Conservation (phyloP, 1,140 invertebrate species). For the Megalopta genalis region DNA sequence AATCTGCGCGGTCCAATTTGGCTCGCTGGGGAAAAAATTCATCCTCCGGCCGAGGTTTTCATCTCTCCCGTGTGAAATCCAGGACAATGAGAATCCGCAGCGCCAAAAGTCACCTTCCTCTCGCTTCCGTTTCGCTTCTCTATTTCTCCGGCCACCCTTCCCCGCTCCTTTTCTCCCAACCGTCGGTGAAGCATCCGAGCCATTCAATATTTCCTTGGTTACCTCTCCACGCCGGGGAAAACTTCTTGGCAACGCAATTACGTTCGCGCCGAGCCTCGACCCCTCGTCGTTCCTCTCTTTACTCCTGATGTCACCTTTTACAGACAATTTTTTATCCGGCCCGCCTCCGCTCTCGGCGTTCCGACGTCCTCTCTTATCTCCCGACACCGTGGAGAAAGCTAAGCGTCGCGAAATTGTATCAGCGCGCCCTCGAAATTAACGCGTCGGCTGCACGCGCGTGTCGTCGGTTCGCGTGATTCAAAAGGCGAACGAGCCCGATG, state of each 20-base stretch:
- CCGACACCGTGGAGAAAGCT: conserved; percentile 8
- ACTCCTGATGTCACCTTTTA: conserved; percentile 23
- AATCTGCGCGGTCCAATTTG: conserved; percentile 64
- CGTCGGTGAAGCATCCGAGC: conserved; percentile 60
- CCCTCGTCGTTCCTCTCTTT: conserved; percentile 24
- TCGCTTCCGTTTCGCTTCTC: conserved; percentile 29
- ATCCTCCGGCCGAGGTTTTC: conserved; percentile 58
- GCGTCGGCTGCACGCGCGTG: not conserved
- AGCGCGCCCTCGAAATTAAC: conserved; percentile 30
- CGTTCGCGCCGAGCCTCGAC: conserved; percentile 52
- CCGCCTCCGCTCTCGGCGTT: not conserved
- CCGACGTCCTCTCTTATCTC: conserved; percentile 8
- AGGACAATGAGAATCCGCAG: conserved; percentile 54
- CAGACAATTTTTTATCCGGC: conserved; percentile 47
- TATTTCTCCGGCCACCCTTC: conserved; percentile 16
- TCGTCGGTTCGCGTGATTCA: not conserved
- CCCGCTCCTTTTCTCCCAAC: conserved; percentile 37
- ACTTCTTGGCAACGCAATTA: conserved; percentile 80
- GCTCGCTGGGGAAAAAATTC: conserved; percentile 58
- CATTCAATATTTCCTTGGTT: conserved; percentile 80
- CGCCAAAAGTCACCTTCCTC: conserved; percentile 50
- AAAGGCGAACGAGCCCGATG: conserved; percentile 12
- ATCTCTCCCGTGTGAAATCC: conserved; percentile 60
- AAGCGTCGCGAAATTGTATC: conserved; percentile 44
- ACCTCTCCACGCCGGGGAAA: conserved; percentile 76